Percentiles rank a stretch among this genome's conserved stretches.
phyloP scores from a whole-genome alignment of 2,113 vertebrate genomes.

The Odontophorus gujanensis region DNA sequence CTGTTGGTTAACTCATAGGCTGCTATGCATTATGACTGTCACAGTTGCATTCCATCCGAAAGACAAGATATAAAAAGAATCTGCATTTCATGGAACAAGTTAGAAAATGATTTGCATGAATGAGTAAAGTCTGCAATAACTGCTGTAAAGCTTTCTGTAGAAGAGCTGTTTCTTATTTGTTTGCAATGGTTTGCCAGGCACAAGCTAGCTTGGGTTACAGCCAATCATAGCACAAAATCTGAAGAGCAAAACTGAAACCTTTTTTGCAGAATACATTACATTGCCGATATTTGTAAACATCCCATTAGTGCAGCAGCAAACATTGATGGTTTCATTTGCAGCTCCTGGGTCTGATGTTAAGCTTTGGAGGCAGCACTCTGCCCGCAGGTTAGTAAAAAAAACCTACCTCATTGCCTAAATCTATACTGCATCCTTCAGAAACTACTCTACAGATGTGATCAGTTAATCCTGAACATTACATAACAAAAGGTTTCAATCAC shows the following conservation, averaged over 20 bases:
- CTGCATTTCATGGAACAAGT: not conserved
- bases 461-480: not conserved
- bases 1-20: not conserved
- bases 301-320: not conserved
- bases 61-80: not conserved
- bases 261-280: not conserved
- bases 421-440: slow-evolving; percentile 3
- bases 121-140: not conserved
- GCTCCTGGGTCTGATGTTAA: not conserved
- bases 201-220: not conserved
- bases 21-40: not conserved
- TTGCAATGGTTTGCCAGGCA: not conserved
- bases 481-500: not conserved
- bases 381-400: not conserved
- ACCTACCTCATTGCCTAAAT: not conserved
- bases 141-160: not conserved
- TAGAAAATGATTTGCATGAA: not conserved
- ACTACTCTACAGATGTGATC: not conserved
- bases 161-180: not conserved
- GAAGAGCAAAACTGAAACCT: not conserved
- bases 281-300: not conserved
- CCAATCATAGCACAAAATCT: not conserved
- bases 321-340: not conserved
- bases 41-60: not conserved
- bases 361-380: not conserved